Evolutionary conservation across 2,888 invertebrate genomes (phyloP).

Genomic region (Cephonodes hylas): DNA sequence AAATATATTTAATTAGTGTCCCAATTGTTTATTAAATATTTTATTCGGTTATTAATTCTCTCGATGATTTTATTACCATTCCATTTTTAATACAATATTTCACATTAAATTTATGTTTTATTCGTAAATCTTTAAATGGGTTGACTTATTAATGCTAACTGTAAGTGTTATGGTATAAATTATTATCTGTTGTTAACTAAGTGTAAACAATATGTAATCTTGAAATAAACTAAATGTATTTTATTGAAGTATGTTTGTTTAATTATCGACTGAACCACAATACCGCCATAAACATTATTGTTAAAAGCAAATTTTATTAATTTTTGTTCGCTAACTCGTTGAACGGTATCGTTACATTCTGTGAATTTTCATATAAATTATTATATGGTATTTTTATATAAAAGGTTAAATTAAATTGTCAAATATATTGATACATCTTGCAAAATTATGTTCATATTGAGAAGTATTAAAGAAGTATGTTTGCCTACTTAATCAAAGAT

Average conservation of each 20-base stretch:
- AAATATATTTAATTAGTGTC: neutral
- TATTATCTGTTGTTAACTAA: constrained; percentile 59
- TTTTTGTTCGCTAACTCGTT: too few species aligned
- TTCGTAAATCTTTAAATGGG: neutral
- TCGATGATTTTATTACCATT: neutral
- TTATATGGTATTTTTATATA: too few species aligned
- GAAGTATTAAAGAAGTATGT: too few species aligned
- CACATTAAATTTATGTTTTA: neutral
- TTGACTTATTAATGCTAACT: constrained; percentile 21
- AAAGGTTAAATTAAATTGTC: too few species aligned
- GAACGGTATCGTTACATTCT: too few species aligned
- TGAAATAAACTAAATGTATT: constrained; percentile 36
- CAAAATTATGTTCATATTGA: too few species aligned
- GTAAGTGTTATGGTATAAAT: constrained; percentile 31
- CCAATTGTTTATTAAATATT: neutral
- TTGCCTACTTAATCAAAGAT: too few species aligned
- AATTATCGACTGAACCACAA: neutral
- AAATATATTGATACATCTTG: too few species aligned
- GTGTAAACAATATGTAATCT: constrained; percentile 38
- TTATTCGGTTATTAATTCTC: neutral
- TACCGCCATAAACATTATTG: too few species aligned
- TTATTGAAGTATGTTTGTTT: constrained; percentile 11
- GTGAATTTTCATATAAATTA: too few species aligned
- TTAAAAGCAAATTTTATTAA: too few species aligned
- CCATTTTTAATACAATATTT: neutral